phyloP scores from a whole-genome alignment of 2,888 invertebrate species.

The Phanerotoma sp. region DNA sequence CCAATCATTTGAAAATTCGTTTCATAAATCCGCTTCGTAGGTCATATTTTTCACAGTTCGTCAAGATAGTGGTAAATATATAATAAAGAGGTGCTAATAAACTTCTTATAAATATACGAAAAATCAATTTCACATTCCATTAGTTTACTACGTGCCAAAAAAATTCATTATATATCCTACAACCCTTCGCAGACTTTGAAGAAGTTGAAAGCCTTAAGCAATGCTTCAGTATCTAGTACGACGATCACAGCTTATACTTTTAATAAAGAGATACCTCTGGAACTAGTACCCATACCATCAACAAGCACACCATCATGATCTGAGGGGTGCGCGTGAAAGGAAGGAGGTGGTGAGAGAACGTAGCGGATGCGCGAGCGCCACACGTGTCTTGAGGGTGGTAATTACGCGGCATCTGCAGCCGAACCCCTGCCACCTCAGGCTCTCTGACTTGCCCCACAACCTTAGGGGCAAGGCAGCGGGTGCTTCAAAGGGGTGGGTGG shows the following conservation, averaged over 20 bases:
- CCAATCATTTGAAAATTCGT: too few relatives aligned
- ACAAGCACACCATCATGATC: conserved; percentile 24
- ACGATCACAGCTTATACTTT: conserved; percentile 51
- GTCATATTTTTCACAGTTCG: too few relatives aligned
- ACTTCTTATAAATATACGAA: neutral
- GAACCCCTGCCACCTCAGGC: conserved; percentile 38
- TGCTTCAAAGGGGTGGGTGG: conserved; percentile 44
- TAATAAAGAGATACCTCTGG: conserved; percentile 51
- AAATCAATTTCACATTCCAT: neutral
- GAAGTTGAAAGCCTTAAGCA: conserved; percentile 16
- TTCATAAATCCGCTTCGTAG: too few relatives aligned
- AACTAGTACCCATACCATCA: conserved; percentile 32
- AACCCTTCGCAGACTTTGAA: neutral
- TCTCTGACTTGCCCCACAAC: conserved; percentile 37
- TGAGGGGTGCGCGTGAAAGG: conserved; percentile 21
- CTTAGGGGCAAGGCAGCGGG: conserved; percentile 41
- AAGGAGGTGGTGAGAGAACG: conserved; percentile 14
- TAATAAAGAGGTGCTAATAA: neutral
- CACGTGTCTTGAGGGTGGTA: conserved; percentile 59
- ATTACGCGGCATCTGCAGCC: conserved; percentile 58
- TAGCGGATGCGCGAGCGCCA: conserved; percentile 50
- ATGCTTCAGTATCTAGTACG: conserved; percentile 29
- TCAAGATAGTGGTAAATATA: neutral
- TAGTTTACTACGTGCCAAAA: neutral
- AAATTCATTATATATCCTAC: neutral